Conservation (phyloP, 2,797 vertebrate genomes). For the Leptoclinus maculatus region DNA sequence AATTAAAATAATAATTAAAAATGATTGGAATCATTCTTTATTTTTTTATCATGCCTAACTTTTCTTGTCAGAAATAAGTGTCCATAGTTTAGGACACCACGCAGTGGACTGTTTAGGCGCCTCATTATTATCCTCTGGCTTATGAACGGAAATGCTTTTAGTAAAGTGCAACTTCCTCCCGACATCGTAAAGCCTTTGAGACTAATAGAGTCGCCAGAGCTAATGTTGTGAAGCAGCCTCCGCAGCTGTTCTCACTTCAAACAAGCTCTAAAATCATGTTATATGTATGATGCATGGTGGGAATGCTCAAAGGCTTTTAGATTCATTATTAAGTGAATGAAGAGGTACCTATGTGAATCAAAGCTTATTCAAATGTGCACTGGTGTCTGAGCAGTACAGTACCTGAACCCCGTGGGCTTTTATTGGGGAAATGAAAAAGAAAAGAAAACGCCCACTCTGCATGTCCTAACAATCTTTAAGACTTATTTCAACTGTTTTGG, state of each 20-base stretch:
- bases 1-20: not conserved
- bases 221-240: conserved; percentile 28
- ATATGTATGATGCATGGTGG: conserved; percentile 50
- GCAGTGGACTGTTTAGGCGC: not conserved
- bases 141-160: conserved; percentile 19
- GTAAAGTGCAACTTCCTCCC: conserved; percentile 38
- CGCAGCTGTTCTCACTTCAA: conserved; percentile 53
- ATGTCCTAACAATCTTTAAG: not conserved
- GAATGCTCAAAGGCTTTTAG: conserved; percentile 40
- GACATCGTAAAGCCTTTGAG: conserved; percentile 15
- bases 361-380: conserved; percentile 47
- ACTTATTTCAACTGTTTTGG: not conserved
- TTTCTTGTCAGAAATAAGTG: not conserved
- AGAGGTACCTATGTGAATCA: conserved; percentile 48
- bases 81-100: not conserved
- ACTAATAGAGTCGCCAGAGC: conserved; percentile 17
- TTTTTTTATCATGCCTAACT: not conserved
- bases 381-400: conserved; percentile 5
- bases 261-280: conserved; percentile 44
- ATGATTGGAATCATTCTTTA: not conserved
- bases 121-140: conserved; percentile 4
- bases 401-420: conserved; percentile 1
- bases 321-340: conserved; percentile 59
- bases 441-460: not conserved
- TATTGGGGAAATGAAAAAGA: not conserved